These are phyloP conservation scores for Drosophila hamatofila DNA, from an alignment of 2,888 invertebrate genomes.

Conservation along the genomic window DNA sequence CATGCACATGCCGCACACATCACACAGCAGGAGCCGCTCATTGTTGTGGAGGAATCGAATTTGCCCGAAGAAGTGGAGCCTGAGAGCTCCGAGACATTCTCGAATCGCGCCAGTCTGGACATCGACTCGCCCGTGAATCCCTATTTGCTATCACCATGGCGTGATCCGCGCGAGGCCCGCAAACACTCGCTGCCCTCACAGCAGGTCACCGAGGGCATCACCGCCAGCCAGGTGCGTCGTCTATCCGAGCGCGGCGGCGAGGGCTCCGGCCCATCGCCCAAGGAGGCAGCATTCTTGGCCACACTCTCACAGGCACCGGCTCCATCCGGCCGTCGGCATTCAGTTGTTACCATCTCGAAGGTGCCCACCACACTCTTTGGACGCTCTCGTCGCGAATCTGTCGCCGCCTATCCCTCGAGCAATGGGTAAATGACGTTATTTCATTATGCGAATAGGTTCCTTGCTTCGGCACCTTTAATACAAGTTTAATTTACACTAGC, in stretches of 20 bases:
- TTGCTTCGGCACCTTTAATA: not conserved
- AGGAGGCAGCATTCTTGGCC: conserved; percentile 93
- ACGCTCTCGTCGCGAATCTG: conserved; percentile 91
- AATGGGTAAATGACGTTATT: conserved; percentile 83
- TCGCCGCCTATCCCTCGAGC: conserved; percentile 90
- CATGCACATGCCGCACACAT: conserved; percentile 43
- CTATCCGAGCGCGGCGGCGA: conserved; percentile 92
- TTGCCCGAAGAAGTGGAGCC: conserved; percentile 89
- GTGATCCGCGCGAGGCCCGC: conserved; percentile 90
- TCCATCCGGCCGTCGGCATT: conserved; percentile 92
- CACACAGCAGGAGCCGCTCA: conserved; percentile 89
- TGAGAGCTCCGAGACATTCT: conserved; percentile 85
- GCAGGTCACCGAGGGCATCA: conserved; percentile 93
- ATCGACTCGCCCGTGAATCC: conserved; percentile 93
- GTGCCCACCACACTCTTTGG: conserved; percentile 92
- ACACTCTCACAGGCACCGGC: conserved; percentile 91
- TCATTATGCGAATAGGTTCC: not conserved
- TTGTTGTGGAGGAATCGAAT: conserved; percentile 92
- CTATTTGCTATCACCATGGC: conserved; percentile 92
- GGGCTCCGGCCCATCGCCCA: conserved; percentile 90
- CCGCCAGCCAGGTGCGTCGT: conserved; percentile 93
- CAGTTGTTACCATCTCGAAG: conserved; percentile 94
- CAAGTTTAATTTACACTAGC: not conserved
- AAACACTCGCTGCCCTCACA: conserved; percentile 94
- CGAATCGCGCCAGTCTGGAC: conserved; percentile 88